Base-by-base conservation (phyloP, 2,888 invertebrate genomes). In the Ormyrus nitidulus region DNA sequence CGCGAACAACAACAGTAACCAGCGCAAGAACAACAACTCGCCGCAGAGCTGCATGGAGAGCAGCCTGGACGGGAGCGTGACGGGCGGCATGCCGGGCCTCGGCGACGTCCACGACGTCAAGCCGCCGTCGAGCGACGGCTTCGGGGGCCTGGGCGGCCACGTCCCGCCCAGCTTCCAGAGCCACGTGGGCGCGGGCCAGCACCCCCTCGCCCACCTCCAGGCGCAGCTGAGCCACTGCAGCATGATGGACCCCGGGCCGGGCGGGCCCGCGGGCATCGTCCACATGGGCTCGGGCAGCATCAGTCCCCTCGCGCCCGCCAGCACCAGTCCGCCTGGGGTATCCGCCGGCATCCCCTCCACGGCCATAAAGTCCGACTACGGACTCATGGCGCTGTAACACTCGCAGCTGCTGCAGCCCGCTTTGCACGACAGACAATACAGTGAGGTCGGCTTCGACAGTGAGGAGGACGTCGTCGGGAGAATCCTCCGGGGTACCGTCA, bases 331-430 rank as follows among this genome's bases (percentile, higher is more conserved):
- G n/a, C 86, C 89, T 6, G 88, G 88, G 65, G 77, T 87, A 56
- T 83, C 87, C 6, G 80, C 87, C n/a, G 83, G 86, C 48, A 85
- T 87, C 2, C 85, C 87, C 84, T 92, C 93, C 84, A 92, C 94
- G 83, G 92, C 94, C 87, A 95, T 96, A 87, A 96, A 96, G 91
- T 95, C 96, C 85, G 96, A 97, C 92, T 97, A 97, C 90, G 97
- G 96, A 90, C 93, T 97, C 87, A 97, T 96, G 90, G 94, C 96
- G 74, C 93, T 94, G 90, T 94, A 94, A 93, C 91, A 90, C 85
- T 86, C 80, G 78, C 9, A 61, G 11, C 11, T 51, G 51, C 61
- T 8, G 59, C 19, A 49, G 46, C 19, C 8, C 66, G 54, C 0
- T 19, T 10, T 62, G 54, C 19, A 53, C 53, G 62, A 58, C 7